phyloP scores from a whole-genome alignment of 2,797 vertebrate species.

The Poecilia velifera region DNA sequence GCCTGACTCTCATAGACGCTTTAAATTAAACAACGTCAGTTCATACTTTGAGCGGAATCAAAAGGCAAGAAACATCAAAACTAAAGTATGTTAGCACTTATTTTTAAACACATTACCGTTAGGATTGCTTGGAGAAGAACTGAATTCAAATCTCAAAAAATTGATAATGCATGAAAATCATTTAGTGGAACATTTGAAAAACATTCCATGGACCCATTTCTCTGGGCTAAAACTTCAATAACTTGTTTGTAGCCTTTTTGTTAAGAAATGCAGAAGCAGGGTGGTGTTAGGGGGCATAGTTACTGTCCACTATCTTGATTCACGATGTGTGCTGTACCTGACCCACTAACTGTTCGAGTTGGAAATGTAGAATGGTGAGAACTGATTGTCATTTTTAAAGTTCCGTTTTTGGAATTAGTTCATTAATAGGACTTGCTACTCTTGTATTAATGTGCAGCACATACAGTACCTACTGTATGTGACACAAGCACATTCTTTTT shows the following conservation, averaged over 20 bases:
- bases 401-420: background rate
- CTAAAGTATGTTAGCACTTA: background rate
- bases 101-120: background rate
- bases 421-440: background rate
- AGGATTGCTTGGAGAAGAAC: background rate
- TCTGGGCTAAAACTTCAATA: background rate
- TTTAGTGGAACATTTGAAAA: background rate
- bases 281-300: background rate
- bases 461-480: background rate
- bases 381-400: background rate
- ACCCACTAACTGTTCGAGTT: background rate
- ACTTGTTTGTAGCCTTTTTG: background rate
- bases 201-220: background rate
- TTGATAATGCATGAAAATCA: background rate
- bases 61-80: background rate
- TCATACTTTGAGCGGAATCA: background rate
- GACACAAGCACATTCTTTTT: background rate
- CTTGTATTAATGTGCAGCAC: background rate
- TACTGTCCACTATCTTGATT: background rate
- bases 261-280: background rate
- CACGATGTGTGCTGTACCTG: too few species aligned
- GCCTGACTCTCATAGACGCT: slow-evolving; percentile 2
- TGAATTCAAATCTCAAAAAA: background rate
- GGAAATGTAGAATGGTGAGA: background rate
- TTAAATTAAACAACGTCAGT: slow-evolving; percentile 11